These are phyloP conservation scores for Pomacea maculata DNA, from an alignment of 1,140 invertebrate species.

Conservation along the genomic window DNA sequence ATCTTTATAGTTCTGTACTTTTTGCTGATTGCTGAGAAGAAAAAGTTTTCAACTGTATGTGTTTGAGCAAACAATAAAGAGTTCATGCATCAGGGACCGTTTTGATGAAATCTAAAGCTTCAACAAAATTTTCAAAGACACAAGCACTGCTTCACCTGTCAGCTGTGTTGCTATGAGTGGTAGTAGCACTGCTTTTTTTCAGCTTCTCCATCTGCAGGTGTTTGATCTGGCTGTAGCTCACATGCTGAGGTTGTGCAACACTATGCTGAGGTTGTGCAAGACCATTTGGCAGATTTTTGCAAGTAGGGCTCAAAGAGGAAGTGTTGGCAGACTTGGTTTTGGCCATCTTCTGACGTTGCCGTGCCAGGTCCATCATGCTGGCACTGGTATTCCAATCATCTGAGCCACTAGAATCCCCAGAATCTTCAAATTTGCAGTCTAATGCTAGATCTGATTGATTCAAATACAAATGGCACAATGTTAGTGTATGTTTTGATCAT, in stretches of 20 bases:
- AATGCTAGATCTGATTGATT: slow-evolving; percentile 6
- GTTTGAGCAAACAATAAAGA: no score
- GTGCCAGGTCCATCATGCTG: slow-evolving; percentile 40
- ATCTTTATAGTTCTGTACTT: no score
- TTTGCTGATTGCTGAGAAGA: no score
- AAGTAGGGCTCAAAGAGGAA: slow-evolving; percentile 13
- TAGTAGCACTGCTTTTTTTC: slow-evolving; percentile 47
- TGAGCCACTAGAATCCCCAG: slow-evolving; percentile 39
- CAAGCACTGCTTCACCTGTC: no score
- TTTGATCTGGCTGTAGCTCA: slow-evolving; percentile 54
- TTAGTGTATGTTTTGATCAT: no score
- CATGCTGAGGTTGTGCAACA: slow-evolving; percentile 51
- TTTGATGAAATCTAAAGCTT: no score
- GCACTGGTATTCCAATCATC: slow-evolving; percentile 47
- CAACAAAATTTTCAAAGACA: no score
- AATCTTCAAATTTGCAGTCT: slow-evolving; percentile 26
- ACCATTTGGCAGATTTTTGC: slow-evolving; percentile 33
- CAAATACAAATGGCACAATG: not conserved
- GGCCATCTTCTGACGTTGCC: slow-evolving; percentile 28
- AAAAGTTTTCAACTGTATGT: no score
- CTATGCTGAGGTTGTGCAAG: slow-evolving; percentile 31
- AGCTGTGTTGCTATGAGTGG: not conserved
- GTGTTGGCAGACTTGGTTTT: slow-evolving; percentile 11
- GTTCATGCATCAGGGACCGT: no score
- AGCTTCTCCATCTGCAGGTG: slow-evolving; percentile 48